Percentiles rank a stretch among this genome's conserved stretches.
Evolutionary conservation across 2,113 vertebrate species (phyloP).

Genomic region (Lophotis ruficrista): DNA sequence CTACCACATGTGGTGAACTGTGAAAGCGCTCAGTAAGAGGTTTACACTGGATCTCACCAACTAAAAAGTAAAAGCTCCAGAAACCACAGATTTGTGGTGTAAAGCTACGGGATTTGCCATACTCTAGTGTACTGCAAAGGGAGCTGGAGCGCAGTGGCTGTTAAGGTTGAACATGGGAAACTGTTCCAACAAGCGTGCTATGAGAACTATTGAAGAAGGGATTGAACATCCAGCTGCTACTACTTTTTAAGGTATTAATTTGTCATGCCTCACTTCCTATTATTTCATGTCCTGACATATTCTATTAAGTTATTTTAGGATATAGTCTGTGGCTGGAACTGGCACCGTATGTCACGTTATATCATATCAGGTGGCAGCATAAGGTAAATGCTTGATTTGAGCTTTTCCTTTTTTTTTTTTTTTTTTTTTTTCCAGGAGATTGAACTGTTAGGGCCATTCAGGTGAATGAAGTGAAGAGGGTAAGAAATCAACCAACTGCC

Average conservation of each 20-base stretch:
- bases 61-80: background rate
- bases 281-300: constrained; percentile 46
- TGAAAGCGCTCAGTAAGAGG: background rate
- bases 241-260: constrained; percentile 42
- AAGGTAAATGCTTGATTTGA: constrained; percentile 11
- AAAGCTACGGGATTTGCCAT: background rate
- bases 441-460: background rate
- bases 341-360: background rate
- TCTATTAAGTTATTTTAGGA: constrained; percentile 47
- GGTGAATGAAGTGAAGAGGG: background rate
- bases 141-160: background rate
- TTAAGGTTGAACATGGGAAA: background rate
- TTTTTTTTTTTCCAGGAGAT: background rate
- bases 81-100: background rate
- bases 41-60: background rate
- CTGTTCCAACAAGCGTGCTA: background rate
- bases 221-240: background rate
- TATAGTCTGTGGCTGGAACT: constrained; percentile 3
- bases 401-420: background rate
- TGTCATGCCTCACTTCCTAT: constrained; percentile 38
- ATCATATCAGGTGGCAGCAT: constrained; percentile 36
- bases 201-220: background rate
- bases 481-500: background rate
- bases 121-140: background rate
- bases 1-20: background rate